These are phyloP conservation scores for Galleria mellonella DNA, from an alignment of 1,140 invertebrate genomes.

Conservation along the genomic window DNA sequence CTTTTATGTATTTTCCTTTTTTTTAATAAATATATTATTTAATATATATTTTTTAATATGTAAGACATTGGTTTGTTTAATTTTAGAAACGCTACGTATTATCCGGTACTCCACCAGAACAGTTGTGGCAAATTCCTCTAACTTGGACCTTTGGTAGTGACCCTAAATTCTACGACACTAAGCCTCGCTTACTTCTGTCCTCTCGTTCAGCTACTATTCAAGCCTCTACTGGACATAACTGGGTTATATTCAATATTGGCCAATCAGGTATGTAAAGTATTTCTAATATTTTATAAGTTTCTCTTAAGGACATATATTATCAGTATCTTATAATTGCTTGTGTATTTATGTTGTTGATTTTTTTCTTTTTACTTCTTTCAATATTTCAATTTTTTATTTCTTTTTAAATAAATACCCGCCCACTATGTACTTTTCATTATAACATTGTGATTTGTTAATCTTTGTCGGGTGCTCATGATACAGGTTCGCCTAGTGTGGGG, in stretches of 20 bases:
- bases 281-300: slow-evolving; percentile 9
- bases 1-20: too few species aligned
- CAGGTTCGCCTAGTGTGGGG: too few species aligned
- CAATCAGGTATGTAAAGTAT: slow-evolving; percentile 72
- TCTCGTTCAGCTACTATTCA: slow-evolving; percentile 31
- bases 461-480: too few species aligned
- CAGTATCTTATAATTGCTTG: too few species aligned
- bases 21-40: too few species aligned
- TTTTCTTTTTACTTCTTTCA: neutral
- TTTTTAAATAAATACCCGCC: too few species aligned
- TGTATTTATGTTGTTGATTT: slow-evolving; percentile 5
- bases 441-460: too few species aligned
- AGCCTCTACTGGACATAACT: slow-evolving; percentile 59
- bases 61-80: slow-evolving; percentile 23
- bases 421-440: too few species aligned
- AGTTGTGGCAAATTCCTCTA: slow-evolving; percentile 78
- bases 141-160: slow-evolving; percentile 71
- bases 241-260: slow-evolving; percentile 82
- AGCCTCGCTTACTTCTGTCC: slow-evolving; percentile 58
- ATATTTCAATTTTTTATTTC: too few species aligned
- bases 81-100: slow-evolving; percentile 75
- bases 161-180: slow-evolving; percentile 73
- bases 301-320: too few species aligned
- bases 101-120: slow-evolving; percentile 35
- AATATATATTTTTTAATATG: too few species aligned